These are phyloP conservation scores for Ciconia nigra DNA, from an alignment of 2,797 vertebrate genomes.

Conservation along the genomic window DNA sequence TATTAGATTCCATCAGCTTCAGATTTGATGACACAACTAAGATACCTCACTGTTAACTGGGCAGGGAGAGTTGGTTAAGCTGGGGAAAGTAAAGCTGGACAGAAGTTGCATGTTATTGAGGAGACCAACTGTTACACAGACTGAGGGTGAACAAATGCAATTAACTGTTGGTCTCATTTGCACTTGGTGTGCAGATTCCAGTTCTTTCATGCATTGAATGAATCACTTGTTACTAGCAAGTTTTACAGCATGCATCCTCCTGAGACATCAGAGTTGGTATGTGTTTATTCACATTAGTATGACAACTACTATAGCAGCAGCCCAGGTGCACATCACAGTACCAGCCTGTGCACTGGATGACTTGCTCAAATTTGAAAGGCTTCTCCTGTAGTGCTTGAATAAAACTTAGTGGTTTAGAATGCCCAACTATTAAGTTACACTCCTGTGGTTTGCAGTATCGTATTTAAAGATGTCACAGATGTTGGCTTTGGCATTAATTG, in stretches of 20 bases:
- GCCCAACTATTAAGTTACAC: background rate
- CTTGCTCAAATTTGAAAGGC: background rate
- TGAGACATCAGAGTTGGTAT: background rate
- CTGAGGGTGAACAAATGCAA: background rate
- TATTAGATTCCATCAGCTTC: background rate
- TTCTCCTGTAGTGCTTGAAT: background rate
- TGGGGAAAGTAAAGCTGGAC: background rate
- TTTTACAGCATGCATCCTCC: background rate
- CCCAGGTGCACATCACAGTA: background rate
- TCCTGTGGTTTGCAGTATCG: background rate
- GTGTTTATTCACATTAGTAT: background rate
- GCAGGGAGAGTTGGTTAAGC: background rate
- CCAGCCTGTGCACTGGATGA: background rate
- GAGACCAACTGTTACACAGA: background rate
- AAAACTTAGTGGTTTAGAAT: constrained; percentile 6
- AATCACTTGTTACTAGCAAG: background rate
- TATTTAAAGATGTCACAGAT: constrained; percentile 47
- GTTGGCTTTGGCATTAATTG: constrained; percentile 41
- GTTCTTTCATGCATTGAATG: background rate
- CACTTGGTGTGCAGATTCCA: background rate
- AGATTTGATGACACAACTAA: background rate
- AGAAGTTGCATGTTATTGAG: background rate
- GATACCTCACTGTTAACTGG: background rate
- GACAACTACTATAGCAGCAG: background rate
- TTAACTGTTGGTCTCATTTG: background rate